A percentile compares a stretch with the other conserved stretches of the same genome.
These are phyloP conservation scores for Eurytemora carolleeae DNA, from an alignment of 1,140 invertebrate genomes.

Conservation along the genomic window DNA sequence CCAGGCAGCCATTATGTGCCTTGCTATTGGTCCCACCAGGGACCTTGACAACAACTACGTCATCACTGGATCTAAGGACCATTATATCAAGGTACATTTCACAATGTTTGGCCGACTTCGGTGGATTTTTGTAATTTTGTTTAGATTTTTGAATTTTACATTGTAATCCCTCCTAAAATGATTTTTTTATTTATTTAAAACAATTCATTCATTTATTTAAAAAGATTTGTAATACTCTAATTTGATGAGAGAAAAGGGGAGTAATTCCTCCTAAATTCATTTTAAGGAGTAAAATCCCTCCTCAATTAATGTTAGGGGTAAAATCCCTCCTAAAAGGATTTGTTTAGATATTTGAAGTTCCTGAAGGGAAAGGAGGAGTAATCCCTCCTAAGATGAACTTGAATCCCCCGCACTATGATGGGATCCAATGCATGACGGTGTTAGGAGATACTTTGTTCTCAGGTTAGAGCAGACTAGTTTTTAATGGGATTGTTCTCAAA, in stretches of 20 bases:
- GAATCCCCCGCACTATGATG: slow-evolving; percentile 75
- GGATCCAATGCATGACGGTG: slow-evolving; percentile 56
- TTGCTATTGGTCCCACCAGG: slow-evolving; percentile 41
- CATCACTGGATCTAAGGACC: slow-evolving; percentile 71
- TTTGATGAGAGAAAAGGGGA: background rate
- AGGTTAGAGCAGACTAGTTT: too few species aligned
- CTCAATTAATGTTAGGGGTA: background rate
- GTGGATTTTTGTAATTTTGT: too few species aligned
- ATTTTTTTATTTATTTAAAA: too few species aligned
- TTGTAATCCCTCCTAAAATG: too few species aligned
- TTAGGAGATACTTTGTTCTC: slow-evolving; percentile 46
- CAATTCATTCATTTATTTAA: too few species aligned
- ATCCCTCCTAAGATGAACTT: slow-evolving; percentile 44
- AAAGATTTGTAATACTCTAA: slow-evolving; percentile 13
- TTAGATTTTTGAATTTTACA: too few species aligned
- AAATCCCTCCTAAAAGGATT: slow-evolving; percentile 23
- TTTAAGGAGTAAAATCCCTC: background rate
- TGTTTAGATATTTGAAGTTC: slow-evolving; percentile 35
- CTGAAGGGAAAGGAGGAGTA: slow-evolving; percentile 33
- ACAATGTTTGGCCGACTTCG: too few species aligned
- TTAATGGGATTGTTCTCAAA: too few species aligned
- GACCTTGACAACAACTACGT: slow-evolving; percentile 29
- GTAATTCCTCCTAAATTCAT: slow-evolving; percentile 5
- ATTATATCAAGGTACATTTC: slow-evolving; percentile 41
- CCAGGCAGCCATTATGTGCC: slow-evolving; percentile 63